phyloP scores from a whole-genome alignment of 2,797 vertebrate species.

The Chaenodraco wilsoni region DNA sequence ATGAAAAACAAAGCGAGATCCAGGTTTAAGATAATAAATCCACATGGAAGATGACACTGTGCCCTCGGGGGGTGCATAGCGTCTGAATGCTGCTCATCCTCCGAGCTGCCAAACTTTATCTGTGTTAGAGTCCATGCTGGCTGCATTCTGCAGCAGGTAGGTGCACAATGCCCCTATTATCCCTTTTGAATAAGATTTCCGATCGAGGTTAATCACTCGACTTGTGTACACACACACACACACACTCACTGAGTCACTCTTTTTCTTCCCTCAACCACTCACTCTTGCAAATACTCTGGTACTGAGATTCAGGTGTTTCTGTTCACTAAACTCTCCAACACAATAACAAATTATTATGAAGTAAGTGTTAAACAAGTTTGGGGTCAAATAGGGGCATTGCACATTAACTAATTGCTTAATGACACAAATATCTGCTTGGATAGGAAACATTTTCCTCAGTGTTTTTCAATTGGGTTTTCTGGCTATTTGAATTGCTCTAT shows the following conservation, averaged over 20 bases:
- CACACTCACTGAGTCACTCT: slow-evolving; percentile 37
- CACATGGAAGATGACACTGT: slow-evolving; percentile 60
- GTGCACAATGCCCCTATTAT: slow-evolving; percentile 77
- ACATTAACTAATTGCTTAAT: neutral
- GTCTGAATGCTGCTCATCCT: slow-evolving; percentile 68
- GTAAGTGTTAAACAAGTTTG: neutral
- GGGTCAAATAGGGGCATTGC: neutral
- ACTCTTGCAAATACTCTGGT: neutral
- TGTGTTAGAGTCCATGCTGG: slow-evolving; percentile 68
- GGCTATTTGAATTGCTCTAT: too few relatives aligned
- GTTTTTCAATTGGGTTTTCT: too few relatives aligned
- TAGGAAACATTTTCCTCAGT: neutral
- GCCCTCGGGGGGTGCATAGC: slow-evolving; percentile 46
- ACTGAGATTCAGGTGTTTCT: slow-evolving; percentile 7
- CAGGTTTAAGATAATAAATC: slow-evolving; percentile 53
- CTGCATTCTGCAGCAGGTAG: slow-evolving; percentile 61
- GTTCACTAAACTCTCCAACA: neutral
- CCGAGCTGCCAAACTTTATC: slow-evolving; percentile 71
- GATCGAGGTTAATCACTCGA: slow-evolving; percentile 70
- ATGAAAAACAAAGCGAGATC: slow-evolving; percentile 19
- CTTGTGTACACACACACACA: slow-evolving; percentile 47
- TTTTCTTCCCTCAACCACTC: slow-evolving; percentile 2
- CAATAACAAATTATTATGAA: neutral
- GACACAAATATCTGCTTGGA: neutral
- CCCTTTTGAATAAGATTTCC: slow-evolving; percentile 69